Percentiles rank a stretch among this genome's conserved stretches.
Evolutionary conservation across 2,797 vertebrate species (phyloP).

Genomic region (Micromesistius poutassou): DNA sequence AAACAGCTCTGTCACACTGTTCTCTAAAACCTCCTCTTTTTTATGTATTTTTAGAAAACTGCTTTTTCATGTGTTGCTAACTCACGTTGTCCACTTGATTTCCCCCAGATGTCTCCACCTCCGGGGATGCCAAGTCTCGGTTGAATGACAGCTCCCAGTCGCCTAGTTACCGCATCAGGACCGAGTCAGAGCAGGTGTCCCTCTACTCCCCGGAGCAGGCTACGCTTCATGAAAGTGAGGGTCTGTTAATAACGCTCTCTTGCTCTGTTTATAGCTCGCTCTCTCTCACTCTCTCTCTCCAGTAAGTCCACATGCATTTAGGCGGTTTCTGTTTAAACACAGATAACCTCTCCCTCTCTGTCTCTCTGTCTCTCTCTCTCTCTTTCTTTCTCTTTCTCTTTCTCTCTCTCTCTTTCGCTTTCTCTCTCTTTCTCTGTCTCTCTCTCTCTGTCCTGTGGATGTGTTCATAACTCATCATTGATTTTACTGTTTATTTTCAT

Average conservation of each 20-base stretch:
- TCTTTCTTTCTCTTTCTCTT: not conserved
- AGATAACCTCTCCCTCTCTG: not conserved
- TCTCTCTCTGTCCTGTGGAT: not conserved
- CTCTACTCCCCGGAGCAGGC: constrained; percentile 91
- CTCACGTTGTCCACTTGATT: constrained; percentile 31
- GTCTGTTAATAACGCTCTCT: constrained; percentile 80
- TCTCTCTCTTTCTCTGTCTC: not conserved
- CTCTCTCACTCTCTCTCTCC: not conserved
- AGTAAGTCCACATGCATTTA: too few relatives aligned
- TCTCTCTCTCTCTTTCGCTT: constrained; percentile 29
- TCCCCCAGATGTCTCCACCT: constrained; percentile 82
- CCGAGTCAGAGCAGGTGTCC: constrained; percentile 84
- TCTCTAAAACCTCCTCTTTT: not conserved
- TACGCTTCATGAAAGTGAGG: constrained; percentile 98
- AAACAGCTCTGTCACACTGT: not conserved
- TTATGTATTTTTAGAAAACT: not conserved
- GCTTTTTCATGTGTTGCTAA: constrained; percentile 27
- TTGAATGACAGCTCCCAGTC: constrained; percentile 82
- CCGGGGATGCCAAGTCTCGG: constrained; percentile 78
- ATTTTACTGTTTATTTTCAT: too few relatives aligned
- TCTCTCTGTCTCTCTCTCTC: constrained; percentile 29
- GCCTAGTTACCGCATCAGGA: constrained; percentile 84
- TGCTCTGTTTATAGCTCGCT: not conserved
- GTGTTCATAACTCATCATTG: too few relatives aligned
- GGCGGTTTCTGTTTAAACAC: too few relatives aligned